Base-by-base conservation (phyloP, 2,113 vertebrate species). In the Heteronetta atricapilla region DNA sequence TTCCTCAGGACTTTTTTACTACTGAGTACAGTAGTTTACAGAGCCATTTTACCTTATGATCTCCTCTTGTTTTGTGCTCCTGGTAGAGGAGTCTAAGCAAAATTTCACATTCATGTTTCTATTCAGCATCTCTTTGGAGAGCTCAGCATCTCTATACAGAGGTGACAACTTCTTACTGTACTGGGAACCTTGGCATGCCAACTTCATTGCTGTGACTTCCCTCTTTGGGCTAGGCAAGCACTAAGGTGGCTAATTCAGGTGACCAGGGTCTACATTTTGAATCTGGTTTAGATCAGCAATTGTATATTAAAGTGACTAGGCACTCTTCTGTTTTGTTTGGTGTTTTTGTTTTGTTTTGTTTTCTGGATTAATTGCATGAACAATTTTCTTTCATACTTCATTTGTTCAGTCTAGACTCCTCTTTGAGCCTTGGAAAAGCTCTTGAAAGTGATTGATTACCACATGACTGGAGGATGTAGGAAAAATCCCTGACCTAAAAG, bases 161-260 rank as follows among this genome's bases (percentile, higher is more conserved):
- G 15, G 22, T 53, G 44, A 58, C 1, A 5, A 13, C 5, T 8
- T 68, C 53, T 63, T 68, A 20, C 16, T 21, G 33, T 42, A 40
- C 7, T 50, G 75, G 1, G 1, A 79, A 3, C 5, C 2, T 26
- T 26, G 3, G 15, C 25, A 15, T 17, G 50, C 28, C 31, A 59
- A 0, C 3, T 36, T 44, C 16, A 44, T 60, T 1, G 0, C 23
- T 66, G 9, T 38, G 34, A 42, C 10, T 66, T 8, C 2, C 13
- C 52, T 60, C 36, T 36, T 8, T 20, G 52, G 2, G 19, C 34
- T 63, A 69, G 77, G 8, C 0, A 3, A 91, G 10, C 10, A 7
- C 13, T 36, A 34, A 28, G 12, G 28, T 36, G 34, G 21, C n/a
- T 72, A 34, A 40, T 68, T 36, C 79, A 72, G 21, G 18, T 12